Conservation (phyloP, 2,113 vertebrate genomes). For the Nothocercus julius region DNA sequence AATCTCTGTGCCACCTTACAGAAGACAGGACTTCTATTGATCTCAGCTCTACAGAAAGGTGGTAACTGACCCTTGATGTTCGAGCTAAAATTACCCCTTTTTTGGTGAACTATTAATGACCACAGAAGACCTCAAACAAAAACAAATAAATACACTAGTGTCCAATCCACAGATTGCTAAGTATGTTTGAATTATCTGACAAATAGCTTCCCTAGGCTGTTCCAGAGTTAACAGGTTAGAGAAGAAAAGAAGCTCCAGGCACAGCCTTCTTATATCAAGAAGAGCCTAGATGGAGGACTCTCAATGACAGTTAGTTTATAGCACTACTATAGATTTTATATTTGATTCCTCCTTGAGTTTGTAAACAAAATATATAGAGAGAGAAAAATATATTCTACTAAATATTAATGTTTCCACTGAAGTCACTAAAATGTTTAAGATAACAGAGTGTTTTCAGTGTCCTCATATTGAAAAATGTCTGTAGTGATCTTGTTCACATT, state of each 20-base stretch:
- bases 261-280: not conserved
- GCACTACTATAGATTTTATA: not conserved
- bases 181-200: not conserved
- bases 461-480: not conserved
- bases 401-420: not conserved
- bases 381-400: not conserved
- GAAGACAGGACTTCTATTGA: not conserved
- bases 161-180: not conserved
- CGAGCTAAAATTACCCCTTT: not conserved
- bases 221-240: not conserved
- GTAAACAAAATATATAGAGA: not conserved
- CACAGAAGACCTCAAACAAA: not conserved
- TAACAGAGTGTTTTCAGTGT: not conserved
- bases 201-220: not conserved
- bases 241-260: not conserved
- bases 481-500: not conserved
- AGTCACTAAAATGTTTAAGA: not conserved
- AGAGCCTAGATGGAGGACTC: not conserved
- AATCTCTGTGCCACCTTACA: not conserved
- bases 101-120: not conserved
- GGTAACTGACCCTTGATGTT: not conserved
- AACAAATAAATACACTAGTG: fast-evolving
- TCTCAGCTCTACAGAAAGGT: not conserved
- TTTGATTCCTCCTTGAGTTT: not conserved
- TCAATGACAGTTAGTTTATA: not conserved